Evolutionary conservation across 1,140 invertebrate species (phyloP).

Genomic region (Wasmannia auropunctata): DNA sequence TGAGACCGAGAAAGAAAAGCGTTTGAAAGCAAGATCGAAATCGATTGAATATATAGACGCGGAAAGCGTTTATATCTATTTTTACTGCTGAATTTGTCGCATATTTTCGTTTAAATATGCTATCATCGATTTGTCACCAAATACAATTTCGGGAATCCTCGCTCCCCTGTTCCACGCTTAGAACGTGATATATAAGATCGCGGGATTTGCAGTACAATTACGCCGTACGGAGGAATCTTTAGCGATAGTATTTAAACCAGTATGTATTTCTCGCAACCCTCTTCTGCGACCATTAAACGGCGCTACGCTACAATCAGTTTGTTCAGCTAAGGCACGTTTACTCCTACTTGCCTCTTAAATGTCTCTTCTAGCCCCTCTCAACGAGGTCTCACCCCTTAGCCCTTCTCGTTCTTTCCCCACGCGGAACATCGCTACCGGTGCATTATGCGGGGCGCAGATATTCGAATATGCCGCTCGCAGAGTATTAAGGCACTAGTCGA

Average conservation of each 20-base stretch:
- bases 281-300: neutral
- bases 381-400: neutral
- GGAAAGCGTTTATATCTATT: neutral
- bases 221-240: neutral
- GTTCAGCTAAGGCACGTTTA: neutral
- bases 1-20: neutral
- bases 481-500: slow-evolving; percentile 67
- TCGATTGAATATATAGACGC: neutral
- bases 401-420: slow-evolving; percentile 13
- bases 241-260: neutral
- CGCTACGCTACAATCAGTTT: slow-evolving; percentile 8
- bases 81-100: neutral
- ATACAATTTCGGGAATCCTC: neutral
- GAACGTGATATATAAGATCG: neutral
- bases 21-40: neutral
- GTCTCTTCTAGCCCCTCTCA: neutral
- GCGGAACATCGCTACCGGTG: slow-evolving; percentile 54
- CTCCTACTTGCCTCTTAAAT: slow-evolving; percentile 21
- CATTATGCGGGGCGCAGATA: slow-evolving; percentile 46
- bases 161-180: neutral
- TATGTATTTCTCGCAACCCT: neutral
- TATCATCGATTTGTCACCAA: neutral
- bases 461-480: slow-evolving; percentile 62
- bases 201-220: neutral
- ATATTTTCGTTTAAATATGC: neutral